A percentile compares a stretch with the other conserved stretches of the same genome.
These are phyloP conservation scores for Clavelina lepadiformis DNA, from an alignment of 23 tunicate genomes.

Conservation along the genomic window DNA sequence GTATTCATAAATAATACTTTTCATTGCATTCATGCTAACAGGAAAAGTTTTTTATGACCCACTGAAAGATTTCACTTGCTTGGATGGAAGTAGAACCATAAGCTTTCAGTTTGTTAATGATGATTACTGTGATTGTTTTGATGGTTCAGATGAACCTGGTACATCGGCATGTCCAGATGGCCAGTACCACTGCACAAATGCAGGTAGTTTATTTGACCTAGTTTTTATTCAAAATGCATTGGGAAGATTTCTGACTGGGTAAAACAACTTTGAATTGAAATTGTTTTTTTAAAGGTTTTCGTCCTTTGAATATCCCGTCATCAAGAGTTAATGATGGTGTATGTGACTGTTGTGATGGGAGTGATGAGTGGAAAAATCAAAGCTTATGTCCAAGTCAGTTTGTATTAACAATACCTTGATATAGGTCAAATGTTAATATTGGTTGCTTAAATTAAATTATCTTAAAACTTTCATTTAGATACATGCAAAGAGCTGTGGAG, in stretches of 20 bases:
- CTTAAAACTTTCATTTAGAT: conserved; percentile 13
- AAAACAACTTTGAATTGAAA: too few relatives aligned
- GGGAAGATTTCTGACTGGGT: too few relatives aligned
- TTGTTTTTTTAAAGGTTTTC: conserved; percentile 42
- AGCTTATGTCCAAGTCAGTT: conserved; percentile 39
- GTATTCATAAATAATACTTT: too few relatives aligned
- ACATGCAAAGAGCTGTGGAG: conserved; percentile 66
- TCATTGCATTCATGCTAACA: too few relatives aligned
- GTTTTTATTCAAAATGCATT: too few relatives aligned
- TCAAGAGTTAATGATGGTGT: conserved; percentile 98
- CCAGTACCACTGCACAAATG: conserved; percentile 79
- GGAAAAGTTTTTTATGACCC: conserved; percentile 70
- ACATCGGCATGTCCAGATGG: conserved; percentile 99
- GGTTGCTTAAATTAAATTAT: not conserved
- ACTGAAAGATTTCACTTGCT: conserved; percentile 73
- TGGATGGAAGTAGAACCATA: conserved; percentile 89
- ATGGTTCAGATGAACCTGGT: conserved; percentile 99
- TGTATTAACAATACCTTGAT: not conserved
- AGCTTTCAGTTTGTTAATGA: conserved; percentile 72
- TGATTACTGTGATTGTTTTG: conserved; percentile 98
- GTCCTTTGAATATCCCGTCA: conserved; percentile 74
- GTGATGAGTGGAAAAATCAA: conserved; percentile 91
- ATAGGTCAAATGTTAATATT: not conserved
- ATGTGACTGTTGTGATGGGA: conserved; percentile 99
- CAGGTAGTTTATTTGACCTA: conserved; percentile 39